A percentile compares a stretch with the other conserved stretches of the same genome.
Evolutionary conservation across 2,797 vertebrate genomes (phyloP).

Genomic region (Notoglanidium macrostoma): DNA sequence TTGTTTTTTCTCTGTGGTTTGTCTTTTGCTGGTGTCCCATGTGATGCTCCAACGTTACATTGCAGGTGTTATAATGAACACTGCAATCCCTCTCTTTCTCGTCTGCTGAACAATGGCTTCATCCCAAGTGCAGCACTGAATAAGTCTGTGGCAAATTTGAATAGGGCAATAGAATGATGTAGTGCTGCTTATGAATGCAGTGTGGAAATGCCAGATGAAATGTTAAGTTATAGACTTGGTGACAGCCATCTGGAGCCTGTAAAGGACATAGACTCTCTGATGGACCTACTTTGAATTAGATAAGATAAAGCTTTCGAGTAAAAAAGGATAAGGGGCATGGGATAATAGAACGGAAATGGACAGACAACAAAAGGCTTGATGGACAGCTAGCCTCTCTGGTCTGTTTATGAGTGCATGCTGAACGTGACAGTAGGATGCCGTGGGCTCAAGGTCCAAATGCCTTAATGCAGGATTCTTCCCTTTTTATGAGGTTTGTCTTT

Average conservation of each 20-base stretch:
- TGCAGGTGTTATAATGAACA: conserved; percentile 31
- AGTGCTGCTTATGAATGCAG: conserved; percentile 37
- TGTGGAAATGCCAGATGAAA: conserved; percentile 52
- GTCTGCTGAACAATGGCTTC: conserved; percentile 30
- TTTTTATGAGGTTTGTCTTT: conserved; percentile 10
- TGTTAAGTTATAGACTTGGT: conserved; percentile 42
- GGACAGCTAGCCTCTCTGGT: neutral
- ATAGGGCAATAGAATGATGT: conserved; percentile 47
- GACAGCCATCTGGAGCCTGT: conserved; percentile 30
- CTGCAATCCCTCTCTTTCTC: conserved; percentile 26
- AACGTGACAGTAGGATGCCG: neutral
- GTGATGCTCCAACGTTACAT: conserved; percentile 19
- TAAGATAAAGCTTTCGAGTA: conserved; percentile 38
- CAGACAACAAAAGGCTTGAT: neutral
- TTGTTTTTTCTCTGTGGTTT: conserved; percentile 6
- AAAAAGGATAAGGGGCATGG: conserved; percentile 13
- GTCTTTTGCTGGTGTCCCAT: conserved; percentile 26
- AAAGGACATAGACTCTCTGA: conserved; percentile 43
- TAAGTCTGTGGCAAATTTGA: conserved; percentile 29
- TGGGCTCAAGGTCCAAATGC: neutral
- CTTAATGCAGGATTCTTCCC: neutral
- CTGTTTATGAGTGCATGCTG: neutral
- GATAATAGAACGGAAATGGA: conserved; percentile 23
- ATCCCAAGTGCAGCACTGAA: conserved; percentile 18
- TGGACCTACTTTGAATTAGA: conserved; percentile 23